Evolutionary conservation across 2,113 vertebrate species (phyloP).

Genomic region (Delphinapterus leucas): DNA sequence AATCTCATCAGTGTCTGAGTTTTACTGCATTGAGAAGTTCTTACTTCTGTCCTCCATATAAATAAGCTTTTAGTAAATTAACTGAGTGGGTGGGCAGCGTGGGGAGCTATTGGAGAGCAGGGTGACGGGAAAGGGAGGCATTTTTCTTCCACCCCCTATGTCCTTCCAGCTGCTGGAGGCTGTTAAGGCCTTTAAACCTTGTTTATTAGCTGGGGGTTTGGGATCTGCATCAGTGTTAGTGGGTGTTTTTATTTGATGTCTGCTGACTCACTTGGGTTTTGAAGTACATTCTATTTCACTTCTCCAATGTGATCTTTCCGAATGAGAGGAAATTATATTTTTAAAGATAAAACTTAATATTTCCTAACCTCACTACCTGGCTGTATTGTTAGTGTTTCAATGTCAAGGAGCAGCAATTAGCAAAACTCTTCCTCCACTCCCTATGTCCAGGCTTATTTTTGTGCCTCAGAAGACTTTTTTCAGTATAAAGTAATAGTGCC

Average conservation of each 20-base stretch:
- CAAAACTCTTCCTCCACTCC: background rate
- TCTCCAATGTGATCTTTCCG: slow-evolving; percentile 61
- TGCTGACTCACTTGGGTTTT: slow-evolving; percentile 72
- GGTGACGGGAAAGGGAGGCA: slow-evolving; percentile 24
- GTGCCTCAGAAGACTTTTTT: background rate
- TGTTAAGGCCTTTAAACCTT: slow-evolving; percentile 54
- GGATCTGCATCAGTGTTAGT: slow-evolving; percentile 63
- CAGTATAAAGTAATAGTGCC: background rate
- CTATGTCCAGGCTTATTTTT: slow-evolving; percentile 24
- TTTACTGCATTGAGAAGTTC: slow-evolving; percentile 60
- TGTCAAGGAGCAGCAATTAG: slow-evolving; percentile 54
- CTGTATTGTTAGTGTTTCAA: slow-evolving; percentile 17
- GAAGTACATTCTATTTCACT: slow-evolving; percentile 44
- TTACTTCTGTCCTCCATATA: slow-evolving; percentile 16
- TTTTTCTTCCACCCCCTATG: slow-evolving; percentile 52
- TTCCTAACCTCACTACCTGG: slow-evolving; percentile 48
- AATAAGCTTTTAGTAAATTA: slow-evolving; percentile 47
- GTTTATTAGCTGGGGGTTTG: slow-evolving; percentile 72
- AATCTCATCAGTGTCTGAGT: slow-evolving; percentile 72
- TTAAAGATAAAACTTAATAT: slow-evolving; percentile 48
- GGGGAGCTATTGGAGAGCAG: background rate
- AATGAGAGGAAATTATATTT: slow-evolving; percentile 36
- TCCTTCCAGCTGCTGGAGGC: slow-evolving; percentile 55
- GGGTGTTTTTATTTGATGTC: slow-evolving; percentile 62
- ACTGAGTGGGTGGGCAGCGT: slow-evolving; percentile 42